Evolutionary conservation across 2,888 invertebrate species (phyloP).

Genomic region (Pachycephus smyrnensis): DNA sequence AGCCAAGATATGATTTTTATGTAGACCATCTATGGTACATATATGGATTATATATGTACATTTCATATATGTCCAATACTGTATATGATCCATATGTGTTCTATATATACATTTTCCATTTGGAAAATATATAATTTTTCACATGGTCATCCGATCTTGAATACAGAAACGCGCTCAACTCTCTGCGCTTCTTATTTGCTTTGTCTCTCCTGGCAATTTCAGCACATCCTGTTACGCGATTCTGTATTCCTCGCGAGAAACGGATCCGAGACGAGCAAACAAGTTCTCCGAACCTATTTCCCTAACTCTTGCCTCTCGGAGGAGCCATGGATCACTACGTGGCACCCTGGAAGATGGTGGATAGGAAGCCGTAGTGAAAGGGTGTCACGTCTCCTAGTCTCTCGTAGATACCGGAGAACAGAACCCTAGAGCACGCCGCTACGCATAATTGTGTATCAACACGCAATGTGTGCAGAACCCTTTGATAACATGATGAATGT

Average conservation of each 20-base stretch:
- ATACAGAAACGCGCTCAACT: not conserved
- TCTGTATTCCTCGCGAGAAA: slow-evolving; percentile 58
- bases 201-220: slow-evolving; percentile 50
- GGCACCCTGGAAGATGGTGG: slow-evolving; percentile 37
- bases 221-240: slow-evolving; percentile 47
- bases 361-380: slow-evolving; percentile 9
- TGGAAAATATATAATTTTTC: too few species aligned
- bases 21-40: too few species aligned
- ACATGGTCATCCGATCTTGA: not conserved
- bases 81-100: too few species aligned
- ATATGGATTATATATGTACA: too few species aligned
- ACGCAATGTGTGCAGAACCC: slow-evolving; percentile 55
- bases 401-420: slow-evolving; percentile 4
- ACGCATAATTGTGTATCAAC: slow-evolving; percentile 67
- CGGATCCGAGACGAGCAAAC: slow-evolving; percentile 53
- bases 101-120: not conserved
- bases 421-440: slow-evolving; percentile 48
- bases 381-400: slow-evolving; percentile 7
- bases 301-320: slow-evolving; percentile 63
- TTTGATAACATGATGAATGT: slow-evolving; percentile 66
- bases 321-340: slow-evolving; percentile 64
- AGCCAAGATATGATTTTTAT: too few species aligned
- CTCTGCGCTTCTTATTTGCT: not conserved
- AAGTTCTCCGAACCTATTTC: slow-evolving; percentile 66
- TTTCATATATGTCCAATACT: too few species aligned